Base-by-base conservation (phyloP, 1,140 invertebrate species). In the Zeugodacus cucurbitae region DNA sequence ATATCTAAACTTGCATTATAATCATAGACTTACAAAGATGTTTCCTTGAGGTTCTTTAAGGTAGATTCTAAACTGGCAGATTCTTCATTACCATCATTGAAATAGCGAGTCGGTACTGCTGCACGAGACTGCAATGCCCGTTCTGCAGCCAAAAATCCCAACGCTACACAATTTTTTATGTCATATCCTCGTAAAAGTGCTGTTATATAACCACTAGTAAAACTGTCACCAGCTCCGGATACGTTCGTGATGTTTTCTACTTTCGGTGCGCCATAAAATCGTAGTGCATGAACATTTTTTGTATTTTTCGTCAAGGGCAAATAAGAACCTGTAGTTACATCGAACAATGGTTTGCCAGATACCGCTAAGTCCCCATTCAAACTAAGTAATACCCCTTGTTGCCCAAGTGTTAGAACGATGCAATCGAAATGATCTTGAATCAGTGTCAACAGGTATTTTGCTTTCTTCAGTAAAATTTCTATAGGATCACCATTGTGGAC, bases 191-290 rank as follows among this genome's bases (percentile, higher is more conserved):
- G 90, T 29, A 96, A 89, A 78, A 95, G 91, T 0, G 94, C 95
- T 59, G 94, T 91, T 74, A 96, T 95, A 88, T 95, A 95, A 10
- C 95, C 95, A 89, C 95, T 94, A 26, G 95, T 94, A 90, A 96
- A 95, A 92, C 95, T 95, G 89, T 96, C 96, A 29, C 96, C 96
- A 22, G 96, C 95, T 10, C 96, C 96, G 29, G 95, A 96, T 3
- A 95, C 95, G 93, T 95, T 96, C 48, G 94, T 93, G 29, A 96
- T 91, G 87, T 94, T 91, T 26, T 91, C 67, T 29, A 95, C 89
- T 86, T 90, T 87, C 54, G 94, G 89, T 4, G 93, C 92, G 41
- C 93, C 91, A 92, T 95, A 96, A 88, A 94, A 93, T 57, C 94
- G 90, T 0, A 86, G 91, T 44, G 29, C 37, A 41, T 64, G n/a